Percentiles rank a stretch among this genome's conserved stretches.
Evolutionary conservation across 2,888 invertebrate genomes (phyloP).

Genomic region (Mythimna albipuncta): DNA sequence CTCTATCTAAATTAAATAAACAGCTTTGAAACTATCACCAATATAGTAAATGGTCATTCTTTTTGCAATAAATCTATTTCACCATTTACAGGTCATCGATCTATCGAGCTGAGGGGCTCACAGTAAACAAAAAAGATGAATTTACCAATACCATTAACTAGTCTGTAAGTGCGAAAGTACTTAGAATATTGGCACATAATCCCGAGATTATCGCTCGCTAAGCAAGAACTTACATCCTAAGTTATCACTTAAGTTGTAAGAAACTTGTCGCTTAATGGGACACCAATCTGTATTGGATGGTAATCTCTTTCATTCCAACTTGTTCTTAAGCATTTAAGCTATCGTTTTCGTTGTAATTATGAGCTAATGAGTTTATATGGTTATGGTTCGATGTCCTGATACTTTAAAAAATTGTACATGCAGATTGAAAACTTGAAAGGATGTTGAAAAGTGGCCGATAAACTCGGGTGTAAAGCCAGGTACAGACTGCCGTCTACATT

Average conservation of each 20-base stretch:
- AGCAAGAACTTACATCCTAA: conserved; percentile 30
- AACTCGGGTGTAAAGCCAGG: too few species aligned
- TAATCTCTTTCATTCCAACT: conserved; percentile 5
- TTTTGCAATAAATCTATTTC: not conserved
- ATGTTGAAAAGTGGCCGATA: not conserved
- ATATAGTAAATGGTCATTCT: not conserved
- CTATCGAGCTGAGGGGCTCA: not conserved
- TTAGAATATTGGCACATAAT: conserved; percentile 32
- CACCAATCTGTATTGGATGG: conserved; percentile 9
- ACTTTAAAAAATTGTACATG: not conserved
- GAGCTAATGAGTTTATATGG: not conserved
- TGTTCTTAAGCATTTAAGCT: not conserved
- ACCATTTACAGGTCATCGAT: conserved; percentile 4
- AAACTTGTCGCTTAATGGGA: conserved; percentile 43
- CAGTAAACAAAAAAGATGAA: conserved; percentile 24
- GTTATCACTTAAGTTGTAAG: conserved; percentile 23
- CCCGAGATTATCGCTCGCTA: conserved; percentile 25
- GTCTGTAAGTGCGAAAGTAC: conserved; percentile 21
- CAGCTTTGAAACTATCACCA: not conserved
- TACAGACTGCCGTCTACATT: too few species aligned
- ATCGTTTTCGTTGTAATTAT: not conserved
- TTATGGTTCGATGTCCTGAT: not conserved
- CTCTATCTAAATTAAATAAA: not conserved
- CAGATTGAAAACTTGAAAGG: not conserved
- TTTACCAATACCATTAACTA: conserved; percentile 21